Percentiles rank a stretch among this genome's conserved stretches.
These are phyloP conservation scores for Ariolimax columbianus DNA, from an alignment of 2,888 invertebrate species.

Conservation along the genomic window DNA sequence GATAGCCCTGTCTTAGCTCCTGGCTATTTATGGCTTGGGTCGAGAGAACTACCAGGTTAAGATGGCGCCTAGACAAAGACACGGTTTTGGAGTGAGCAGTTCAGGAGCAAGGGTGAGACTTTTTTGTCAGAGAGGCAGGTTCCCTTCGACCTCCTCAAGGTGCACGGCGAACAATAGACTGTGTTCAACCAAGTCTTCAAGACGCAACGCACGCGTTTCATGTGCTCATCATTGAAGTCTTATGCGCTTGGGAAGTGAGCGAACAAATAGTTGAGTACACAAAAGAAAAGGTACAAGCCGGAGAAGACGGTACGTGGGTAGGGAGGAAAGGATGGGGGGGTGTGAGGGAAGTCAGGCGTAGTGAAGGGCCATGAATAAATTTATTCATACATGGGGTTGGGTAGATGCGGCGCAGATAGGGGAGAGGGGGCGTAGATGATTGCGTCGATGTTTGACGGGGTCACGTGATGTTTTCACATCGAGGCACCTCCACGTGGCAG, in stretches of 20 bases:
- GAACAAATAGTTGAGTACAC: constrained; percentile 24
- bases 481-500: not conserved
- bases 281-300: not conserved
- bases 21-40: constrained; percentile 43
- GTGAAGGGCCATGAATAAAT: constrained; percentile 22
- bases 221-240: constrained; percentile 40
- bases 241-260: constrained; percentile 31
- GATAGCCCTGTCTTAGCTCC: constrained; percentile 27
- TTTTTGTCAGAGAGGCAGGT: constrained; percentile 22
- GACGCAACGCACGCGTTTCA: constrained; percentile 41
- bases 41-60: constrained; percentile 26
- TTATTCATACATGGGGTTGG: not conserved
- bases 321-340: not conserved
- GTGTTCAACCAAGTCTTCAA: constrained; percentile 44
- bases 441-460: not conserved
- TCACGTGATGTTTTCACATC: not conserved
- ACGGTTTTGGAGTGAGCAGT: constrained; percentile 37
- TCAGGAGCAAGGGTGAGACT: constrained; percentile 28
- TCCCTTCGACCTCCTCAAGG: constrained; percentile 40
- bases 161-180: constrained; percentile 40
- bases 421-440: not conserved
- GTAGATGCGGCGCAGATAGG: not conserved
- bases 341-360: not conserved
- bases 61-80: constrained; percentile 36
- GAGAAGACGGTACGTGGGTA: not conserved